Base-by-base conservation (phyloP, 1,140 invertebrate species). In the Heliothis virescens region DNA sequence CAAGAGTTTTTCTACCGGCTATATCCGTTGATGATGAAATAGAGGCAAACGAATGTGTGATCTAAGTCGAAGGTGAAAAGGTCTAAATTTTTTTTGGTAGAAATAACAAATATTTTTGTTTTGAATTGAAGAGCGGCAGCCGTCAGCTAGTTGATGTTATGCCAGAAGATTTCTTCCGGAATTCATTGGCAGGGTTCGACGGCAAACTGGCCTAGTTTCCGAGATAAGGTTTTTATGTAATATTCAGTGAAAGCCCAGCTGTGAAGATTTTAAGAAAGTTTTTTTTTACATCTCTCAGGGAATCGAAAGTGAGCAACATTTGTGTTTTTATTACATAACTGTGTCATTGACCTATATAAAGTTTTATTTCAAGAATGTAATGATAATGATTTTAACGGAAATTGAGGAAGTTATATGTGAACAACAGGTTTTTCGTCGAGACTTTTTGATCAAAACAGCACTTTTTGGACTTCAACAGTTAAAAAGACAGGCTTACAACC, bases 161-260 rank as follows among this genome's bases (percentile, higher is more conserved):
- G 83, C 81, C 79, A 81, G 71, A 57, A 72, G 59, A 26, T 67
- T 15, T 78, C 50, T 83, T 83, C 82, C 82, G 79, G 75, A 78
- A 67, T 60, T 62, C 18, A 47, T 83, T 83, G 82, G 82, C 80
- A 80, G 52, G 50, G 60, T 16, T 53, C 34, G 63, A 26, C 13
- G 50, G 41, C 52, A 15, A 59, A 69, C 52, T 78, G 75, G 50
- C 75, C 75, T 59, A 78, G 13, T 63, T 76, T 15, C 57, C 41
- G 71, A 59, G 15, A 47, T 59, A n/a, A 18, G 53, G 7, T 53
- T 73, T 72, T 73, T 73, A 73, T 57, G 34, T 57, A 57, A 73
- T 73, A 59, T 73, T 21, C 21, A 15, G 48, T 73, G 52, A 18
- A 18, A 69, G 18, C 50, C 10, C 10, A 41, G 41, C 12, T 13